These are phyloP conservation scores for Myiagra hebetior DNA, from an alignment of 2,113 vertebrate genomes.

Conservation along the genomic window DNA sequence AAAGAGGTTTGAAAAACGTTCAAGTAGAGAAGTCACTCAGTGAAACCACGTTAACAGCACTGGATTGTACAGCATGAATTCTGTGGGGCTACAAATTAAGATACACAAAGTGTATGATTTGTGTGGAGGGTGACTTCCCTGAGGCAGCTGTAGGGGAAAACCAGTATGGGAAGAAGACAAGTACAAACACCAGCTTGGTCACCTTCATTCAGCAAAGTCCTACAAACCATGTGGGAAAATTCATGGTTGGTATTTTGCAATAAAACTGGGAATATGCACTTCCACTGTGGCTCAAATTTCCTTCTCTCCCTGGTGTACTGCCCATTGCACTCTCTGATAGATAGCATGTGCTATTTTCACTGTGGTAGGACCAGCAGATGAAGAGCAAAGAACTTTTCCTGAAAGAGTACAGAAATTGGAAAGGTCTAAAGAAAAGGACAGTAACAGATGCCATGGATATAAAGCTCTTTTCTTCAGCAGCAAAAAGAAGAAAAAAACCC, in stretches of 20 bases:
- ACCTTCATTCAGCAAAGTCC: neutral
- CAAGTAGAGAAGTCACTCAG: neutral
- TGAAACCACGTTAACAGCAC: neutral
- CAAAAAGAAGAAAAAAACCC: fast-evolving
- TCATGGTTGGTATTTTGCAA: fast-evolving
- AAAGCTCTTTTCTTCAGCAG: neutral
- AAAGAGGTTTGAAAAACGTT: neutral
- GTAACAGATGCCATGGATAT: fast-evolving
- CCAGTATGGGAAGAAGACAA: neutral
- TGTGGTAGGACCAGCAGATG: neutral
- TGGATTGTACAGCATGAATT: no score
- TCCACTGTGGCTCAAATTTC: neutral
- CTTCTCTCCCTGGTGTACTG: fast-evolving
- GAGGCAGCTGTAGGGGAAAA: neutral
- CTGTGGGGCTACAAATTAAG: neutral
- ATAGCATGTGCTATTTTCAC: neutral
- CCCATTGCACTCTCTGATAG: fast-evolving
- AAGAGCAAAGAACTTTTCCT: neutral
- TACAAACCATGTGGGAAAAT: neutral
- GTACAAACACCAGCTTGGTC: fast-evolving
- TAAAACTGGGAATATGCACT: neutral
- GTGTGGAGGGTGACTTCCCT: neutral
- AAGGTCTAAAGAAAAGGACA: neutral
- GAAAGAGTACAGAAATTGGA: neutral
- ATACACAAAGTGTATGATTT: fast-evolving